Base-by-base conservation (phyloP, 2,888 invertebrate genomes). In the Lepidochitona cinerea region DNA sequence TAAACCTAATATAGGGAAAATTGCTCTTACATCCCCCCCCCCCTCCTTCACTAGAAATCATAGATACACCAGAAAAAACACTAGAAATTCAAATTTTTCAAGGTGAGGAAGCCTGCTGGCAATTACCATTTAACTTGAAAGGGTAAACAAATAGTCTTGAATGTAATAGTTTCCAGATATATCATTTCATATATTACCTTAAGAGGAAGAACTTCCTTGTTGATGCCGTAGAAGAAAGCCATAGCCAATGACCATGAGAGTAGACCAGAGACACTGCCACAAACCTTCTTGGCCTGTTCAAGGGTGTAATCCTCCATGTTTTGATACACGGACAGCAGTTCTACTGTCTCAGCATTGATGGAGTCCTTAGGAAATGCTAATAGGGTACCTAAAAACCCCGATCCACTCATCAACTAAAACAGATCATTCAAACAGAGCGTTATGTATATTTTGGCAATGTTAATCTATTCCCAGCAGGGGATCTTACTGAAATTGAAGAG, bases 291-390 rank as follows among this genome's bases (percentile, higher is more conserved):
- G 0, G 98, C 98, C 68, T 96, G 97, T 86, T 98, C 98, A 96
- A 98, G 96, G 87, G 96, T 96, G 89, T 97, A 98, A 90, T 98
- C 97, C 85, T 97, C 97, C 97, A 97, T 97, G 79, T 95, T 93
- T 6, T 86, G 94, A 71, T 89, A 95, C 88, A 97, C 97, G 79
- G 94, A 93, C 68, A 98, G 91, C 72, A 98, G 92, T 88, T 98
- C 98, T 6, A 98, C 96, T 94, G 97, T 97, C 92, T 98, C 98
- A 85, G 96, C 97, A 89, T 97, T 98, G 75, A 98, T 98, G n/a
- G 96, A 96, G 88, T 98, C 98, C 92, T 90, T 89, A 3, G 85
- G 84, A 76, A 89, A 89, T 49, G 74, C 68, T 70, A 82, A 72
- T 36, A 89, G 79, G 68, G 53, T 80, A 14, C 75, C 68, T 37